phyloP scores from a whole-genome alignment of 2,797 vertebrate genomes.

The Muscicapa striata region DNA sequence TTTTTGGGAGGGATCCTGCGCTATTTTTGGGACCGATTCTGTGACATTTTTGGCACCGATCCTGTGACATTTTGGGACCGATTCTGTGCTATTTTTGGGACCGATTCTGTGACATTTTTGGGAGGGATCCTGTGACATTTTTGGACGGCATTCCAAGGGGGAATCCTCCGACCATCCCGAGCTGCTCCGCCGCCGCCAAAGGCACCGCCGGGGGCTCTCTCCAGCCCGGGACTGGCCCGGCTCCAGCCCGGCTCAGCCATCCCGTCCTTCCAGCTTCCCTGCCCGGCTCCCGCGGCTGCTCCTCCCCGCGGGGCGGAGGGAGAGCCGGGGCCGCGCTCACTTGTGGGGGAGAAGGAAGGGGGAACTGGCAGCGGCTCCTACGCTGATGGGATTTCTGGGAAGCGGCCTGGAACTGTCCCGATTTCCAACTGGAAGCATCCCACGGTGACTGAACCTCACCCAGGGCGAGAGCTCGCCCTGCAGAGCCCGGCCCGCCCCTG shows the following conservation, averaged over 20 bases:
- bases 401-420: neutral
- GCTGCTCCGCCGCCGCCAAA: rapidly evolving
- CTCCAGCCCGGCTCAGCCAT: neutral
- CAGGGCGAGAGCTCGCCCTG: neutral
- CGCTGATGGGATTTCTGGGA: conserved; percentile 14
- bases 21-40: too few species aligned
- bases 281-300: neutral
- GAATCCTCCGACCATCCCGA: neutral
- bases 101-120: too few species aligned
- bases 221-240: neutral
- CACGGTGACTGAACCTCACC: neutral
- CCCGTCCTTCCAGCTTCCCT: neutral
- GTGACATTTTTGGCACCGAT: neutral
- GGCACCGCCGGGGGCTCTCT: neutral
- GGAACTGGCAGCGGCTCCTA: neutral
- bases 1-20: neutral
- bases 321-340: neutral
- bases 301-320: neutral
- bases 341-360: neutral
- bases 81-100: neutral
- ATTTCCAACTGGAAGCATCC: conserved; percentile 40
- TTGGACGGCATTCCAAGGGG: neutral
- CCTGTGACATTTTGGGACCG: too few species aligned
- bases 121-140: neutral
- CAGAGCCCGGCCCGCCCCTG: neutral